Evolutionary conservation across 2,113 vertebrate species (phyloP).

Genomic region (Alligator sinensis): DNA sequence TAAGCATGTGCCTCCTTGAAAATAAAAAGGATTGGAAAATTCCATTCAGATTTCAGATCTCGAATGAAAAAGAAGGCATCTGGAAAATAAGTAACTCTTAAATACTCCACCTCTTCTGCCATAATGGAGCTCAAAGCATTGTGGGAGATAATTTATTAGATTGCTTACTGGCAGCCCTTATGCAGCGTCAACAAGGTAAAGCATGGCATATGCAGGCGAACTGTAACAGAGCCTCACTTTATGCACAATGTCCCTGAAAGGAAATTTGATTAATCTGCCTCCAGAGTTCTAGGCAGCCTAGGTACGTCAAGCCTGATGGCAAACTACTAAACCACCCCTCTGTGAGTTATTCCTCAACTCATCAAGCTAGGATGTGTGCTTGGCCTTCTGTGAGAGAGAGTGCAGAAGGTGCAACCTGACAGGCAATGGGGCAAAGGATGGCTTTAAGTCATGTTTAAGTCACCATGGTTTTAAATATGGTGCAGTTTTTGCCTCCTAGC

Average conservation of each 20-base stretch:
- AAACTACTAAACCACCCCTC: background rate
- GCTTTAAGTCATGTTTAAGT: background rate
- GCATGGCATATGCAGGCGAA: background rate
- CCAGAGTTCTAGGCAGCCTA: background rate
- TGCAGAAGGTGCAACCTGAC: background rate
- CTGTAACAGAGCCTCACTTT: background rate
- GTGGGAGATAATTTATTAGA: background rate
- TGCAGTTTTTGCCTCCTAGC: background rate
- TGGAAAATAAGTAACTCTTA: background rate
- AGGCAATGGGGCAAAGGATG: background rate
- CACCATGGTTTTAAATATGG: too few species aligned
- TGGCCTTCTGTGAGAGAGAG: background rate
- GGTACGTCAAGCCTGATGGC: background rate
- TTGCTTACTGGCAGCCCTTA: background rate
- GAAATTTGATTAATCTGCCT: background rate
- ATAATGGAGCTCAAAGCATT: background rate
- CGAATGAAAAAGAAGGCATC: background rate
- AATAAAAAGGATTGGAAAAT: background rate
- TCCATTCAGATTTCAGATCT: background rate
- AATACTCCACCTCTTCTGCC: background rate
- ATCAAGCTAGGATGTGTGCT: background rate
- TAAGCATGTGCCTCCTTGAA: background rate
- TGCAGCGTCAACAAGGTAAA: background rate
- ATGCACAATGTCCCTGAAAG: background rate
- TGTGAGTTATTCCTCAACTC: background rate